Evolutionary conservation across 2,888 invertebrate genomes (phyloP), one percentile per base, ranked within the genome.

Genomic region (Mechanitis messenoides): DNA sequence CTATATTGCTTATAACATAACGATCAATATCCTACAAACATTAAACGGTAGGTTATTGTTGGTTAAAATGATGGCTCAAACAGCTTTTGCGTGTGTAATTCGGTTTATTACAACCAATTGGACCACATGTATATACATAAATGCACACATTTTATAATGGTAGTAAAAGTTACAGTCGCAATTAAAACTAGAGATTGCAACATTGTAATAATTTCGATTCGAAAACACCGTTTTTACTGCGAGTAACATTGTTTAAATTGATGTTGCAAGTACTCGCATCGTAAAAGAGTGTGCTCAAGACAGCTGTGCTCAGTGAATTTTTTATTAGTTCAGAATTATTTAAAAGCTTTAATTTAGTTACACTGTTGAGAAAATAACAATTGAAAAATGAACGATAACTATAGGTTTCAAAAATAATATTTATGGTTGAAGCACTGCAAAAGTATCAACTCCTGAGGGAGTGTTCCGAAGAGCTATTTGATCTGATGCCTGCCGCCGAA

Each of bases 111-210:
- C 47, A 47, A 47, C 47, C 47, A 47, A 47, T 47, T 47, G 47
- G 4, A 47, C 47, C 42, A 9, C 42, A 9, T 42, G 42, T 42
- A 42, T 9, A 7, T 42, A 28, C 20, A 1, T 47, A 47, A 47
- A 47, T 20, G 20, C 20, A 47, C 47, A 47, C 47, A 47, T 47
- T 47, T 20, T 47, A 47, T 3, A 47, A 20, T 20, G 20, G 20
- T 20, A 20, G 28, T 47, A 47, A 47, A 47, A 47, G 47, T 47
- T 47, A 47, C 47, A 47, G 20, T 47, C 47, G 47, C 47, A 47
- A 47, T 47, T 47, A 47, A 47, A 47, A 47, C 47, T 47, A 47
- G 20, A 47, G n/a, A 47, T 47, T 47, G 47, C 47, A 42, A 42
- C 42, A 42, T 47, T 20, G 47, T 47, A 28, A 47, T 47, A 47